Base-by-base conservation (phyloP, 2,797 vertebrate species). In the Enteromius radiatus region DNA sequence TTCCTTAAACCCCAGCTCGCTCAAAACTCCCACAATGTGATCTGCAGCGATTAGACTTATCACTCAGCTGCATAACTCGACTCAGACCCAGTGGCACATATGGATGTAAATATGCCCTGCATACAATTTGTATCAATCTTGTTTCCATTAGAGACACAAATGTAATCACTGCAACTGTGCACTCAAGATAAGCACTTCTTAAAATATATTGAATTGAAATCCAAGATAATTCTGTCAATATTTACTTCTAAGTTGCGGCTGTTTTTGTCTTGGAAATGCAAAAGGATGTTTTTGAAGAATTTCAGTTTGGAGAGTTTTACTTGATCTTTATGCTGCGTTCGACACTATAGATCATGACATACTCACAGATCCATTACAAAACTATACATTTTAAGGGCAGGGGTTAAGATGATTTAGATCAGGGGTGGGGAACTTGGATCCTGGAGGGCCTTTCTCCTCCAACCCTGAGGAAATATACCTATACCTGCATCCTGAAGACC, bases 61-160 rank as follows among this genome's bases (percentile, higher is more conserved):
- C 78, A 21, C 49, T 81, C 43, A 21, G 33, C 52, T 52, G 28
- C 80, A 76, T 38, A 64, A 64, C 36, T 23, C 75, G 3, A 47
- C n/a, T 38, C 45, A 21, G 52, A 23, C 73, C 38, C 26, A 47
- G 52, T 8, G 47, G 28, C 59, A 81, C 21, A 21, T 70, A 38
- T 36, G 4, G 75, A 71, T n/a, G n/a, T 76, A 49, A 74, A 76
- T 41, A 83, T 49, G 11, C 6, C 70, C 26, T 43, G 12, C 28
- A 73, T 45, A 36, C 6, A 8, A 8, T 49, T 4, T 81, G 21
- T 82, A 64, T 74, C 45, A 68, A 67, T 82, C 31, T 63, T 19
- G 80, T 85, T 78, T 52, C 31, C 21, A 56, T 70, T 21, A 31
- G 33, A 78, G 83, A 84, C 80, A 23, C 31, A 84, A 81, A 88